These are phyloP conservation scores for Gadus macrocephalus DNA, from an alignment of 2,113 vertebrate genomes.

Conservation along the genomic window DNA sequence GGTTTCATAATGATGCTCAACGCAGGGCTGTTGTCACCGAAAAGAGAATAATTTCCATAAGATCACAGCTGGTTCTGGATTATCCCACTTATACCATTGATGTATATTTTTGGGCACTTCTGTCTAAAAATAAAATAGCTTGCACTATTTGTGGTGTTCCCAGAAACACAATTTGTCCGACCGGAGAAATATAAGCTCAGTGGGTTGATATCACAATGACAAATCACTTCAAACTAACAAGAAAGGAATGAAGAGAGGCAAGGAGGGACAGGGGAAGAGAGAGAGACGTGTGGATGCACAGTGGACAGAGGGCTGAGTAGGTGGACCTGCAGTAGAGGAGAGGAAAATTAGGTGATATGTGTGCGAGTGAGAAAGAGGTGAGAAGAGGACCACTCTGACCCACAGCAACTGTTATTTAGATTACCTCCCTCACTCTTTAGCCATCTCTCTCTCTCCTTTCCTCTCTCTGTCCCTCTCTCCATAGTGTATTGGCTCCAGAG, in stretches of 20 bases:
- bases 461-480: slow-evolving; percentile 4
- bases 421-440: slow-evolving; percentile 1
- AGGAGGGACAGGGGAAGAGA: background rate
- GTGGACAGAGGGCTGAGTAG: slow-evolving; percentile 12
- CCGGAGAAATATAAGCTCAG: too few species aligned
- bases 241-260: background rate
- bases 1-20: too few species aligned
- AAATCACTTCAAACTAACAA: too few species aligned
- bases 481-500: slow-evolving; percentile 32
- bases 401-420: slow-evolving; percentile 18
- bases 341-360: slow-evolving; percentile 9
- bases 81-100: too few species aligned
- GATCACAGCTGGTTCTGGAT: too few species aligned
- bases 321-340: background rate
- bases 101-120: too few species aligned
- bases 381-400: slow-evolving; percentile 18
- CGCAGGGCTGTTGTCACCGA: too few species aligned
- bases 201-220: too few species aligned
- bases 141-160: too few species aligned
- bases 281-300: background rate
- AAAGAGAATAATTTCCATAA: too few species aligned
- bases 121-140: too few species aligned
- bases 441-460: slow-evolving; percentile 10
- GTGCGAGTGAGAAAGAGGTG: background rate
- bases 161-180: too few species aligned